Percentiles rank a stretch among this genome's conserved stretches.
Conservation (phyloP, 37 sponge, comb jelly and placozoan genomes). For the Crambe crambe region DNA sequence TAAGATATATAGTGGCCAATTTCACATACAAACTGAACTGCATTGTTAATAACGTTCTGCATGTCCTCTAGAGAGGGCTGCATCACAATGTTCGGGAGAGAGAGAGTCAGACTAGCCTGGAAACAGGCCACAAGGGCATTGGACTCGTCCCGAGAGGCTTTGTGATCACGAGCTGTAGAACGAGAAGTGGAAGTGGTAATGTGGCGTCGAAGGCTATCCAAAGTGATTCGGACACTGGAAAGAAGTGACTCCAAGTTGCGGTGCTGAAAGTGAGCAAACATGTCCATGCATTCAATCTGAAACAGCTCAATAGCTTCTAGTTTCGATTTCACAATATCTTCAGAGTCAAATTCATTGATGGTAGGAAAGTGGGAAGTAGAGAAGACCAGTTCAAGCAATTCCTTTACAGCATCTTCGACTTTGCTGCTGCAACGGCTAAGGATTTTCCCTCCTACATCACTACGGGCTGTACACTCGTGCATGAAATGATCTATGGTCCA, state of each 20-base stretch:
- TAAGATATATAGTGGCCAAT: constrained; percentile 55
- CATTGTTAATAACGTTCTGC: constrained; percentile 86
- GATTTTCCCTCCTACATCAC: constrained; percentile 3
- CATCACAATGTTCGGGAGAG: constrained; percentile 85
- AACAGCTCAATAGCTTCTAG: constrained; percentile 71
- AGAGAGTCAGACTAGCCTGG: constrained; percentile 74
- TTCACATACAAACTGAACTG: constrained; percentile 66
- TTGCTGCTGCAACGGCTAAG: constrained; percentile 65
- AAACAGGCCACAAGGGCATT: constrained; percentile 52
- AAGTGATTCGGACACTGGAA: constrained; percentile 47
- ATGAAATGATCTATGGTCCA: constrained; percentile 76
- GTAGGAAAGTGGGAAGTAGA: constrained; percentile 46
- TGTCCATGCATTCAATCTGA: constrained; percentile 76
- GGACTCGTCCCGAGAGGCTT: constrained; percentile 16
- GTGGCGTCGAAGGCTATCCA: constrained; percentile 64
- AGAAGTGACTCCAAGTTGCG: constrained; percentile 83
- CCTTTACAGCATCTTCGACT: constrained; percentile 83
- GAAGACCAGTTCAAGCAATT: constrained; percentile 58
- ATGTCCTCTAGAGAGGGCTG: constrained; percentile 93
- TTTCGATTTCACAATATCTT: constrained; percentile 54
- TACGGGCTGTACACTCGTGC: constrained; percentile 41
- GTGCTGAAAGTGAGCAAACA: constrained; percentile 64
- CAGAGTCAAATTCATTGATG: constrained; percentile 31
- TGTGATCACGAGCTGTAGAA: neutral
- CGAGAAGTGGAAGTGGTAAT: constrained; percentile 48